phyloP scores from a whole-genome alignment of 35 echinoderm and acorn worm species.

The Ophiothrix spiculata region DNA sequence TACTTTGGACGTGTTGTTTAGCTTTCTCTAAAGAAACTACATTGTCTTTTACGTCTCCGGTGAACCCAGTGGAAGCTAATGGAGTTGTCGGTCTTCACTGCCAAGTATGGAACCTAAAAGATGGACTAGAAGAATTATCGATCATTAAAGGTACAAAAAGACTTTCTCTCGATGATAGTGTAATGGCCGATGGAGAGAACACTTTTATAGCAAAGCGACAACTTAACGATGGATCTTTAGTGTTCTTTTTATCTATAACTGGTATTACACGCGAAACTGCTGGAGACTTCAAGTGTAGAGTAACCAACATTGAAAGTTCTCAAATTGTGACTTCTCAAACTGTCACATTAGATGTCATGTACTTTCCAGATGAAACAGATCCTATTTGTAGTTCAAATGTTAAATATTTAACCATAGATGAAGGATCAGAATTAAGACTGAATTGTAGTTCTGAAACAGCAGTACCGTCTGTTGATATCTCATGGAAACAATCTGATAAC shows the following conservation, averaged over 20 bases:
- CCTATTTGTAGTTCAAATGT: background rate
- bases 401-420: background rate
- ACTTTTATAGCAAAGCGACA: background rate
- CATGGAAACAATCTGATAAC: background rate
- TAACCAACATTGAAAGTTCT: background rate
- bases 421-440: background rate
- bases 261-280: background rate
- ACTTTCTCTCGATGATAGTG: background rate
- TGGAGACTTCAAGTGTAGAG: background rate
- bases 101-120: background rate
- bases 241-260: background rate
- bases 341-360: background rate
- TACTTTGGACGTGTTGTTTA: background rate
- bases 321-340: background rate
- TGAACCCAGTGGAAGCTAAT: background rate
- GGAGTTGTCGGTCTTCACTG: background rate
- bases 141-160: background rate
- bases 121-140: background rate
- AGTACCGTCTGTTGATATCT: background rate
- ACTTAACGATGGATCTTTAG: background rate
- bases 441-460: background rate
- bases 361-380: slow-evolving; percentile 1
- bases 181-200: background rate
- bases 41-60: background rate
- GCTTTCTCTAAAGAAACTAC: background rate